These are phyloP conservation scores for Xiphophorus birchmanni DNA, from an alignment of 2,797 vertebrate genomes.

Conservation along the genomic window DNA sequence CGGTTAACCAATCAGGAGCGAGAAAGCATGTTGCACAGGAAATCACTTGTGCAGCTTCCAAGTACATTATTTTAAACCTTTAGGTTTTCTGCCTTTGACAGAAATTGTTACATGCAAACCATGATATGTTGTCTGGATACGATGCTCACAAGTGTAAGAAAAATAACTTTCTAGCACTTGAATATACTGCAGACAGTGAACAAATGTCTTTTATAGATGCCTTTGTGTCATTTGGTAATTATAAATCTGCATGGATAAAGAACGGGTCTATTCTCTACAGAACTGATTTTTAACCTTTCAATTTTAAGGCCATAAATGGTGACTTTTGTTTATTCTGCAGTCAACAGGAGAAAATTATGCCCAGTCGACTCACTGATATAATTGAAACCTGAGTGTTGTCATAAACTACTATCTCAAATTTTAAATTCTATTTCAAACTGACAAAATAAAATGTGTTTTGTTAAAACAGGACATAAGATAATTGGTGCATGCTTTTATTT, in stretches of 20 bases:
- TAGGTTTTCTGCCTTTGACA: not conserved
- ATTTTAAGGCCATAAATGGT: too few species aligned
- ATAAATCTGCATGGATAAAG: not conserved
- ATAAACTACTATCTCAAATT: not conserved
- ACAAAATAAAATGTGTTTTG: not conserved
- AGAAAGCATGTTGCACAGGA: not conserved
- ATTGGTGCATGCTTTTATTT: not conserved
- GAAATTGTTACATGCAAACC: not conserved
- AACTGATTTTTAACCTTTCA: too few species aligned
- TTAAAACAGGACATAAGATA: not conserved
- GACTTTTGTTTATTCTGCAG: too few species aligned
- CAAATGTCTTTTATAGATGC: not conserved
- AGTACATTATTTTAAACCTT: not conserved
- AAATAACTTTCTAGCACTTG: not conserved
- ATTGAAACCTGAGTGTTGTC: not conserved
- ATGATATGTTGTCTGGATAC: not conserved
- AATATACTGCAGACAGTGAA: not conserved
- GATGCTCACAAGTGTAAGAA: not conserved
- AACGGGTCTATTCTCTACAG: not conserved
- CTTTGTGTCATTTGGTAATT: not conserved
- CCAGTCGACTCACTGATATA: too few species aligned
- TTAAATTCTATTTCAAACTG: not conserved
- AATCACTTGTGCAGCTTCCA: not conserved
- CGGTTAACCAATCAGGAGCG: not conserved
- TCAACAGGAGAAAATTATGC: too few species aligned